Conservation (phyloP, 2,888 invertebrate species). For the Aphodius granarius region DNA sequence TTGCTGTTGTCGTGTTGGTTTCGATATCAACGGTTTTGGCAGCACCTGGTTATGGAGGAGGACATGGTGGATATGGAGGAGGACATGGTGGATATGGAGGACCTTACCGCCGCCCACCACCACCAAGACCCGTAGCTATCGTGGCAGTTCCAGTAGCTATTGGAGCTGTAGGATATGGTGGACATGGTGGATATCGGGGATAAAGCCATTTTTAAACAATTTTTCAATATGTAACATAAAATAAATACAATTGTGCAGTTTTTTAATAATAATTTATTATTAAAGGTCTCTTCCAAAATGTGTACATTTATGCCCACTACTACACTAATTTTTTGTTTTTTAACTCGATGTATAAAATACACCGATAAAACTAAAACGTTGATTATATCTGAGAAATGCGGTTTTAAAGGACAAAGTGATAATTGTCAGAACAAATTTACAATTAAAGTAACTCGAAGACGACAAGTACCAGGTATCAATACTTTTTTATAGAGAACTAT, state of each 20-base stretch:
- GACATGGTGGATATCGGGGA: background rate
- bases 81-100: slow-evolving; percentile 21
- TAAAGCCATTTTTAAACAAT: background rate
- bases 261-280: background rate
- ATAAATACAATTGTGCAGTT: background rate
- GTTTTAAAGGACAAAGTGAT: too few relatives aligned
- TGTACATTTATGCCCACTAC: too few relatives aligned
- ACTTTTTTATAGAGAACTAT: too few relatives aligned
- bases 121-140: background rate
- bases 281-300: background rate
- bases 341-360: too few relatives aligned
- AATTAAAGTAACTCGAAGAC: too few relatives aligned
- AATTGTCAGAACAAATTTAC: too few relatives aligned
- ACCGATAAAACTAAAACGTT: too few relatives aligned
- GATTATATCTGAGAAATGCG: too few relatives aligned
- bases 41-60: background rate
- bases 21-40: background rate
- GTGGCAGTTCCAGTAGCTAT: background rate
- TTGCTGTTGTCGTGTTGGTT: background rate
- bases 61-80: slow-evolving; percentile 5
- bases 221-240: background rate
- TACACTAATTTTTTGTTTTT: too few relatives aligned
- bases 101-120: background rate
- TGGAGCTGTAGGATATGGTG: background rate
- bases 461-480: too few relatives aligned